These are phyloP conservation scores for Ophioninae sp. DNA, from an alignment of 2,888 invertebrate genomes.

Conservation along the genomic window DNA sequence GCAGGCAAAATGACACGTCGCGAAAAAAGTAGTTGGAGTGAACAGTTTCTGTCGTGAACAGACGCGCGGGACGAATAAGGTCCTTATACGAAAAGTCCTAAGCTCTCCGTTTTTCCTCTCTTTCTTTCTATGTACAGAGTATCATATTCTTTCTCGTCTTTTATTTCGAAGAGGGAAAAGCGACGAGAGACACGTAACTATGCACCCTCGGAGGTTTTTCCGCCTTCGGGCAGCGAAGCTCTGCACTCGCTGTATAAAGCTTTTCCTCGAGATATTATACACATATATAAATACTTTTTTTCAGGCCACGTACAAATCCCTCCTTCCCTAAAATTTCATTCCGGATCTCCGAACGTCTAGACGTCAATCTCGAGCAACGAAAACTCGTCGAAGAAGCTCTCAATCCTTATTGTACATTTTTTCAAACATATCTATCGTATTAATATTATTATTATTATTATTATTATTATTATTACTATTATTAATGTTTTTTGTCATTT, in stretches of 20 bases:
- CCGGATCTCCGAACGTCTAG: slow-evolving; percentile 4
- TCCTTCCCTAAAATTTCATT: slow-evolving; percentile 33
- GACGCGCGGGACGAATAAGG: slow-evolving; percentile 2
- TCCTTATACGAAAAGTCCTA: slow-evolving; percentile 7
- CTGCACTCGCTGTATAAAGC: slow-evolving; percentile 19
- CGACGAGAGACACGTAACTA: slow-evolving; percentile 40
- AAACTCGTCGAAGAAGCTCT: not conserved
- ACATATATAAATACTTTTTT: slow-evolving; percentile 22
- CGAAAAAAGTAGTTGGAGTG: slow-evolving; percentile 6
- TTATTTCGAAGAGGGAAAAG: slow-evolving; percentile 32
- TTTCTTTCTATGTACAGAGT: slow-evolving; percentile 1
- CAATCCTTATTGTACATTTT: slow-evolving; percentile 8
- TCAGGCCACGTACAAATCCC: slow-evolving; percentile 9
- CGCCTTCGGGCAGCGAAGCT: slow-evolving; percentile 28
- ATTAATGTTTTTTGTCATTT: not conserved
- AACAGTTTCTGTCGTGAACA: slow-evolving; percentile 14
- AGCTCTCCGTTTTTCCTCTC: not conserved
- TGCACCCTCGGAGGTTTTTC: slow-evolving; percentile 51
- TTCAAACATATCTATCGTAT: not conserved
- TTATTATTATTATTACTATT: not conserved
- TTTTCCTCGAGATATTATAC: slow-evolving; percentile 32
- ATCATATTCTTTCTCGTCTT: slow-evolving; percentile 33
- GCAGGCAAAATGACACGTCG: not conserved
- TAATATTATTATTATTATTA: not conserved
- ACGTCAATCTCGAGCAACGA: slow-evolving; percentile 25